Percentiles rank a stretch among this genome's conserved stretches.
phyloP scores from a whole-genome alignment of 2,113 vertebrate genomes.

The Malurus elegans region DNA sequence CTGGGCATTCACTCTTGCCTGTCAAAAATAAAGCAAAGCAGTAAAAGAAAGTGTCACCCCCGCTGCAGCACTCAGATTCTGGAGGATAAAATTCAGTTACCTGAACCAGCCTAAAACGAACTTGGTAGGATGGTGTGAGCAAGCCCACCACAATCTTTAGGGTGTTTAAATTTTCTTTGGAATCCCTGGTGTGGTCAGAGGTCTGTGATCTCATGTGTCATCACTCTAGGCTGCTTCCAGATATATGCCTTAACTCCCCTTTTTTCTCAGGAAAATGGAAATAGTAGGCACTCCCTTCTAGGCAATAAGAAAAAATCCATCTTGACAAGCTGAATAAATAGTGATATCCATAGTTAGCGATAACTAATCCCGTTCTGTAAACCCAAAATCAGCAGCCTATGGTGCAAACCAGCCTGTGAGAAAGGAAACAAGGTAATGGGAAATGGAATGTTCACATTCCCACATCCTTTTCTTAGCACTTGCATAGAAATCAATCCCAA shows the following conservation, averaged over 20 bases:
- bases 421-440: background rate
- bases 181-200: background rate
- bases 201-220: background rate
- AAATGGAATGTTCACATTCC: background rate
- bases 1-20: background rate
- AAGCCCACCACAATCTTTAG: background rate
- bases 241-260: background rate
- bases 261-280: constrained; percentile 49
- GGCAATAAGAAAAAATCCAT: constrained; percentile 14
- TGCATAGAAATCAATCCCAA: background rate
- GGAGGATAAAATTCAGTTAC: background rate
- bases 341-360: background rate
- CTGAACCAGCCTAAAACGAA: background rate
- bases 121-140: background rate
- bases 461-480: background rate
- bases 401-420: background rate
- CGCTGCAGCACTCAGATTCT: background rate
- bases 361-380: constrained; percentile 22
- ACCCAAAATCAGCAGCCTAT: background rate
- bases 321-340: constrained; percentile 58
- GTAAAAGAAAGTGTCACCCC: background rate
- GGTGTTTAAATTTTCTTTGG: background rate
- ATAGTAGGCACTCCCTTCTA: constrained; percentile 29
- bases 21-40: background rate
- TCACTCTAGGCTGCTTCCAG: background rate